Evolutionary conservation across 2,797 vertebrate genomes (phyloP).

Genomic region (Dromococcyx pavoninus): DNA sequence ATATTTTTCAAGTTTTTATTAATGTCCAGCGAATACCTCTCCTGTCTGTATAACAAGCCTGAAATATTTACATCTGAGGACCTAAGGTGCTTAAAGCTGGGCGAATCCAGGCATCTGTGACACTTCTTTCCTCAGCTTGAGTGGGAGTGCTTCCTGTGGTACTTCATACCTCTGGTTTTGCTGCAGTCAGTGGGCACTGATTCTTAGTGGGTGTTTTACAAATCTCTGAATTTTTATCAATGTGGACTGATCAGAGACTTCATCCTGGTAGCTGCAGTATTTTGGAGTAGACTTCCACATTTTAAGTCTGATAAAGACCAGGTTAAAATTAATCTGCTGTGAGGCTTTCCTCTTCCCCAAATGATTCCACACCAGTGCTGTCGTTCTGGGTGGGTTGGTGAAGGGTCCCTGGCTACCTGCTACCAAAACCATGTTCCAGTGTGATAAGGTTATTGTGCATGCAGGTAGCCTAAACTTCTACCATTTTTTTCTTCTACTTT

Average conservation of each 20-base stretch:
- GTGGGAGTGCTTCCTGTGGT: neutral
- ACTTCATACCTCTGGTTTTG: accelerated
- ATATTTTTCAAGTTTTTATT: neutral
- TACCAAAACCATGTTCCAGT: neutral
- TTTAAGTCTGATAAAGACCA: neutral
- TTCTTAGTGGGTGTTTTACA: neutral
- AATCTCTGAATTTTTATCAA: neutral
- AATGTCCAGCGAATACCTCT: neutral
- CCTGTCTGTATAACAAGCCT: neutral
- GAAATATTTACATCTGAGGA: neutral
- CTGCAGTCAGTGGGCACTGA: neutral
- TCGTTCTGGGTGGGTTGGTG: neutral
- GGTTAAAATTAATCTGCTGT: neutral
- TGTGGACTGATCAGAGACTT: neutral
- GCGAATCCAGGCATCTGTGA: neutral
- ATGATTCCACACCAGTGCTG: accelerated
- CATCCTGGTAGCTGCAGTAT: neutral
- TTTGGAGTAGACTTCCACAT: neutral
- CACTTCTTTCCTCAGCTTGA: neutral
- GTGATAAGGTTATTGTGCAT: neutral
- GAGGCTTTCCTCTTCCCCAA: neutral
- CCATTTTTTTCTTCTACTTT: neutral
- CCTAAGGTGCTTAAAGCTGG: neutral
- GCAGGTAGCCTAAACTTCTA: neutral
- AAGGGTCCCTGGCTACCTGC: neutral